phyloP scores from a whole-genome alignment of 2,113 vertebrate genomes.

The Cryptomyrus ogoouensis region DNA sequence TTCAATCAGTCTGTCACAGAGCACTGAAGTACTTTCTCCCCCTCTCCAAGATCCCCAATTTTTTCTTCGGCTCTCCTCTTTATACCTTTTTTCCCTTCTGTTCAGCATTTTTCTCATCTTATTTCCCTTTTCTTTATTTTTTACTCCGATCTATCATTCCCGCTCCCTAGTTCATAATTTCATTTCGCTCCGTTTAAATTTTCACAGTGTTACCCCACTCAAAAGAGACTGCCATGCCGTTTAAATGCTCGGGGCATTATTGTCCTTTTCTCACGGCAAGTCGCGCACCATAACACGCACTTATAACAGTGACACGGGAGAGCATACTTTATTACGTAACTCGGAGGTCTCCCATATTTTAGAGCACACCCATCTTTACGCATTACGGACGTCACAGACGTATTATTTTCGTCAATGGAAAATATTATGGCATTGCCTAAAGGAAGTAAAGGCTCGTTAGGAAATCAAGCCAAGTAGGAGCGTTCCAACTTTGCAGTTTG shows the following conservation, averaged over 20 bases:
- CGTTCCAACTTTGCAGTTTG: background rate
- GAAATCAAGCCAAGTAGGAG: background rate
- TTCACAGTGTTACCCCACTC: constrained; percentile 46
- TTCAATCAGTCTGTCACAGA: constrained; percentile 65
- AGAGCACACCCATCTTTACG: constrained; percentile 13
- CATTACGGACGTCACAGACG: constrained; percentile 9
- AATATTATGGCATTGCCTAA: constrained; percentile 13
- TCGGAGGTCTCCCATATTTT: background rate
- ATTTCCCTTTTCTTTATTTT: constrained; percentile 25
- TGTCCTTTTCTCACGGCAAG: constrained; percentile 1
- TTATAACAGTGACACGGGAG: constrained; percentile 5
- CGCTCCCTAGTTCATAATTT: constrained; percentile 45
- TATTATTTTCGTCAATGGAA: constrained; percentile 13
- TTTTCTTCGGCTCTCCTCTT: constrained; percentile 11
- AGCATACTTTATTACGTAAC: constrained; percentile 11
- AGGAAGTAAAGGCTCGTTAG: background rate
- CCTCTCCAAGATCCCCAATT: constrained; percentile 36
- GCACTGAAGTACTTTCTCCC: constrained; percentile 52
- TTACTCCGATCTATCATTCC: constrained; percentile 26
- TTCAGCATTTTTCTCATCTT: constrained; percentile 5
- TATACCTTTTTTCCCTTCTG: constrained; percentile 6
- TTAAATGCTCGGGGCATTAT: constrained; percentile 34
- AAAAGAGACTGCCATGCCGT: constrained; percentile 40
- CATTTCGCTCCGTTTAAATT: constrained; percentile 59
- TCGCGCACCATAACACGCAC: constrained; percentile 5